phyloP scores from a whole-genome alignment of 2,113 vertebrate genomes.

The Semicossyphus pulcher region DNA sequence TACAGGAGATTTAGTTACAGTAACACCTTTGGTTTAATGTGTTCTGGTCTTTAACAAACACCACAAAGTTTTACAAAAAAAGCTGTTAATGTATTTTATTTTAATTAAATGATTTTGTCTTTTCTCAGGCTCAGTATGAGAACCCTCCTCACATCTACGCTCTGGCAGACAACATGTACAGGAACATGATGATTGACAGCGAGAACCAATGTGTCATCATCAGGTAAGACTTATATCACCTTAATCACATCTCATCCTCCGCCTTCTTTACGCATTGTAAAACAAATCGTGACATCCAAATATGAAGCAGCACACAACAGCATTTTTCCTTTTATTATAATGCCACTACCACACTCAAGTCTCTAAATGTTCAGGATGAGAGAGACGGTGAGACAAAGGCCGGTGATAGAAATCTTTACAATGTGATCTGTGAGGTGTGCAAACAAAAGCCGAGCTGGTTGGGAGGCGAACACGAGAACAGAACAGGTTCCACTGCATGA shows the following conservation, averaged over 20 bases:
- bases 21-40: background rate
- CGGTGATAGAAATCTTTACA: slow-evolving; percentile 31
- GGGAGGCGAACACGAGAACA: slow-evolving; percentile 38
- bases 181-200: slow-evolving; percentile 98
- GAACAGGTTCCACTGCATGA: slow-evolving; percentile 65
- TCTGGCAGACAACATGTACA: slow-evolving; percentile 97
- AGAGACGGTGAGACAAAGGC: slow-evolving; percentile 7
- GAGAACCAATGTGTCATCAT: slow-evolving; percentile 99
- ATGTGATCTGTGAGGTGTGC: slow-evolving; percentile 23
- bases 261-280: background rate
- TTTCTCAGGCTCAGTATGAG: slow-evolving; percentile 93
- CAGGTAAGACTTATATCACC: slow-evolving; percentile 86
- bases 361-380: background rate
- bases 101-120: background rate
- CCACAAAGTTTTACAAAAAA: background rate
- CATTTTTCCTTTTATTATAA: no score
- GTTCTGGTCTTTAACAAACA: background rate
- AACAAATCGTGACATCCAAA: slow-evolving; percentile 3
- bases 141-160: slow-evolving; percentile 99
- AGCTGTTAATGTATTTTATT: background rate
- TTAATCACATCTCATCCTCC: background rate
- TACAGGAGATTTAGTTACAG: background rate
- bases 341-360: no score
- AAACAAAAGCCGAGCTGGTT: slow-evolving; percentile 7
- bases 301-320: background rate